A percentile compares a stretch with the other conserved stretches of the same genome.
Evolutionary conservation across 2,797 vertebrate species (phyloP).

Genomic region (Lateolabrax maculatus): DNA sequence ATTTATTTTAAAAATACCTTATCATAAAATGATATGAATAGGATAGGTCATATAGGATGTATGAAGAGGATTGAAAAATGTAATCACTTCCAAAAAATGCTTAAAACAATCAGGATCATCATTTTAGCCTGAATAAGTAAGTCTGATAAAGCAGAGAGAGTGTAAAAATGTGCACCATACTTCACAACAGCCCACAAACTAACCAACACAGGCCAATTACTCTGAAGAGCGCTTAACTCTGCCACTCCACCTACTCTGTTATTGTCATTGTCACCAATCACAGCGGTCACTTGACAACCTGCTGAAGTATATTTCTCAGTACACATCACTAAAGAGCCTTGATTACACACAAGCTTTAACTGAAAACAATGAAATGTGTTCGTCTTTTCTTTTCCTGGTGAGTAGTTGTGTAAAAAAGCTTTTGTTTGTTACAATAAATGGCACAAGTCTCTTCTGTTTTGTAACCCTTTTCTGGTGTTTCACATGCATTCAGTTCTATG

Average conservation of each 20-base stretch:
- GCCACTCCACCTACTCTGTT: conserved; percentile 64
- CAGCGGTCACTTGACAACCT: conserved; percentile 51
- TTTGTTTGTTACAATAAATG: conserved; percentile 29
- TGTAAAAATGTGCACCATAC: conserved; percentile 19
- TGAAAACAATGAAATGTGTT: conserved; percentile 49
- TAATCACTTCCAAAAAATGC: not conserved
- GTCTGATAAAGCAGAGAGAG: conserved; percentile 13
- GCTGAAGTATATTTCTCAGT: conserved; percentile 47
- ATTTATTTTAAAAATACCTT: not conserved
- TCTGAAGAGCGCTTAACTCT: conserved; percentile 61
- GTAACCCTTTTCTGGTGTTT: not conserved
- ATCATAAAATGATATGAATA: not conserved
- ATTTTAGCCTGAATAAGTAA: not conserved
- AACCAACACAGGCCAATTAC: conserved; percentile 62
- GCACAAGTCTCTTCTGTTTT: not conserved
- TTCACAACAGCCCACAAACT: conserved; percentile 63
- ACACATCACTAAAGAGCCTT: conserved; percentile 42
- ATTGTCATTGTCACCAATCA: conserved; percentile 62
- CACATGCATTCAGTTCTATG: not conserved
- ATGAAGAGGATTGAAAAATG: not conserved
- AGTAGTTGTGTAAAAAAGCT: not conserved
- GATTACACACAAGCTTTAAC: conserved; percentile 33
- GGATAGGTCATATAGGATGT: not conserved
- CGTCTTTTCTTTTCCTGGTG: conserved; percentile 17
- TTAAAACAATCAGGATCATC: conserved; percentile 8